Evolutionary conservation across 2,797 vertebrate genomes (phyloP).

Genomic region (Petrocephalus schoutedeni): DNA sequence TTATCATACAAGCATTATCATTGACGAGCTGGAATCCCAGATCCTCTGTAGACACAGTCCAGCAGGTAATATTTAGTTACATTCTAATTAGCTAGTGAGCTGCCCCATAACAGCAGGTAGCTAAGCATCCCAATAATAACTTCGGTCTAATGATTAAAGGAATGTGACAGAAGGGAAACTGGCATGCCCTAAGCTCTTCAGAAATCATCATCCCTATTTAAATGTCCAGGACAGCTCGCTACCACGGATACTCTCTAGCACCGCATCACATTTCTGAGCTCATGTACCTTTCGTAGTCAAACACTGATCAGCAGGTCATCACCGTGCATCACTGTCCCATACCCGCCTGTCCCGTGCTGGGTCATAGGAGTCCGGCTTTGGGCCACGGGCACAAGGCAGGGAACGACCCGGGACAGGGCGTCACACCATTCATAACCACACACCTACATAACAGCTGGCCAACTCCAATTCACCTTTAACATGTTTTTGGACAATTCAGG

Average conservation of each 20-base stretch:
- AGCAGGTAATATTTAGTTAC: background rate
- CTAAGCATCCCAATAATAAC: background rate
- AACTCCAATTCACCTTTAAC: background rate
- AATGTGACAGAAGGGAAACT: background rate
- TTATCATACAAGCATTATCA: background rate
- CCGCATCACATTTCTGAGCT: background rate
- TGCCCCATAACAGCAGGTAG: background rate
- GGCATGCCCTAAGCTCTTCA: background rate
- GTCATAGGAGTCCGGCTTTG: background rate
- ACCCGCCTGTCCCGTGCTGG: background rate
- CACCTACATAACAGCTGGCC: background rate
- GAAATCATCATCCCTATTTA: background rate
- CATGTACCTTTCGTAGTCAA: too few species aligned
- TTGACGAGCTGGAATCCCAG: background rate
- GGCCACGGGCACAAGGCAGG: background rate
- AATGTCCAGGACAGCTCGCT: background rate
- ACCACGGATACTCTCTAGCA: background rate
- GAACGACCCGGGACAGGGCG: background rate
- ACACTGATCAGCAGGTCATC: background rate
- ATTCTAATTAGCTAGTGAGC: background rate
- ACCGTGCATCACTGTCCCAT: background rate
- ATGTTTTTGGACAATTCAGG: background rate
- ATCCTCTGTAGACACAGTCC: background rate
- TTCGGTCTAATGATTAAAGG: background rate
- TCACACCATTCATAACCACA: background rate